Percentiles rank a stretch among this genome's conserved stretches.
Evolutionary conservation across 2,888 invertebrate genomes (phyloP).

Genomic region (Cephus nigrinus): DNA sequence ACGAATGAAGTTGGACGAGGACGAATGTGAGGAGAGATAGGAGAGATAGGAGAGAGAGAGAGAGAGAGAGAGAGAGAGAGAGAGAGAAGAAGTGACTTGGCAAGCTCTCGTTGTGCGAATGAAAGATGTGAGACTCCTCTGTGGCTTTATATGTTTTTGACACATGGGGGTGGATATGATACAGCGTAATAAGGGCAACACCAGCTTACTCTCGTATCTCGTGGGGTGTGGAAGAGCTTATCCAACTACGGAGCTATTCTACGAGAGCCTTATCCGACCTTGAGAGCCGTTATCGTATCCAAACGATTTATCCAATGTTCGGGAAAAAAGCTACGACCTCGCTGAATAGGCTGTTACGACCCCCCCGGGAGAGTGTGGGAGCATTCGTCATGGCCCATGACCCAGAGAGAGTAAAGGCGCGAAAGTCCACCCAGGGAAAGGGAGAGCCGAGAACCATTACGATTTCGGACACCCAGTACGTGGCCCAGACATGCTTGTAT

Average conservation of each 20-base stretch:
- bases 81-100: no score
- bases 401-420: not conserved
- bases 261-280: not conserved
- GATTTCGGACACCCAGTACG: constrained; percentile 9
- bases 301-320: not conserved
- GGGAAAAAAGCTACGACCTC: not conserved
- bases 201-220: no score
- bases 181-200: no score
- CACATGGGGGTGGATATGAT: no score
- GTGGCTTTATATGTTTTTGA: no score
- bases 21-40: no score
- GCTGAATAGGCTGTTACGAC: not conserved
- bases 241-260: not conserved
- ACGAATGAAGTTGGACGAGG: no score
- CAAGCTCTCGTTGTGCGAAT: no score
- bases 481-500: constrained; percentile 13
- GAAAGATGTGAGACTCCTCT: no score
- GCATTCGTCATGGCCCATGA: not conserved
- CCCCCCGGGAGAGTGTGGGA: not conserved
- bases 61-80: no score
- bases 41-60: no score
- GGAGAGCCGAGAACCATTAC: not conserved
- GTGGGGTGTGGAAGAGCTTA: not conserved
- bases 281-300: not conserved
- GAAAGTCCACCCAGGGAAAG: not conserved